Evolutionary conservation across 2,888 invertebrate species (phyloP), one percentile per base, ranked within the genome.

Genomic region (Arctia plantaginis): DNA sequence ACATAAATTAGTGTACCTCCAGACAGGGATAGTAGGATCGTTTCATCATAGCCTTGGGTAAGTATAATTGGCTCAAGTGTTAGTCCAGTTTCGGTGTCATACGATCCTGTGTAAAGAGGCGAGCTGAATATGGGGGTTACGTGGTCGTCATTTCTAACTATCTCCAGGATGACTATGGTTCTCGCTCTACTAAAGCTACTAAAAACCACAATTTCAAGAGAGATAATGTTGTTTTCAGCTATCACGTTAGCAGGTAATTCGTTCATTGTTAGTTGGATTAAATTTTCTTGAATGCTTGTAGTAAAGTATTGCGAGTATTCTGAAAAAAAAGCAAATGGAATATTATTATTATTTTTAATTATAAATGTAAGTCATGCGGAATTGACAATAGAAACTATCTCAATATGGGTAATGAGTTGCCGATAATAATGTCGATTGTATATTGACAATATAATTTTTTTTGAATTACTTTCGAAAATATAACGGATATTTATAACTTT

Each of bases 31-130:
- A 93, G 73, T 7, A 62, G n/a, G 12, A 92, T 90, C 20, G 89
- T 90, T n/a, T 88, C 86, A 79, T 92, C 92, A 78, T 88, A 91
- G 3, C 94, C 94, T 76, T 92, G 93, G 33, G 85, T 77, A 59
- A 94, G 77, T 8, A 76, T 64, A 65, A 94, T 90, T 78, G 84
- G 77, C 4, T 90, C 91, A 20, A 91, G 55, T 18, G 55, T 81
- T 69, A 94, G 84, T 27, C 89, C 91, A 15, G 80, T 76, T 13
- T 76, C 76, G 59, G 85, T 39, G 51, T 88, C 84, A 77, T 93
- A 94, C 20, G 81, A 84, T 44, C 92, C 93, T 12, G 77, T 82
- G 75, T 94, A 94, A 44, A 93, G 77, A 18, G 85, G 78, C 39
- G 80, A 83, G 75, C 89, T 89, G 75, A 94, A 94, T 7, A 89